Evolutionary conservation across 2,888 invertebrate genomes (phyloP).

Genomic region (Hypercompe scribonia): DNA sequence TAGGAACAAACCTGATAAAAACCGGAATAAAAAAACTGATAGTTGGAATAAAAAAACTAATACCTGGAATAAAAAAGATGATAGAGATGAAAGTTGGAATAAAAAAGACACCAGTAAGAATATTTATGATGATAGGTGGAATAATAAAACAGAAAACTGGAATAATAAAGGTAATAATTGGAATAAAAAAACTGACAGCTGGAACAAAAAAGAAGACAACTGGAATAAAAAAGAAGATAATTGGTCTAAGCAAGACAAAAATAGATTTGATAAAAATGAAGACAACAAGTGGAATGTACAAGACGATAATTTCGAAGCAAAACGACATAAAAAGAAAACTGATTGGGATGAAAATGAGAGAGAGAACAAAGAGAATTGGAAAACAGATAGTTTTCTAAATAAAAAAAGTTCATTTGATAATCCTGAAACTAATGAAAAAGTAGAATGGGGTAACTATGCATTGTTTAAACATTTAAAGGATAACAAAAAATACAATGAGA

Average conservation of each 20-base stretch:
- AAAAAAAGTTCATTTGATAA: neutral
- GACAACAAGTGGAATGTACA: neutral
- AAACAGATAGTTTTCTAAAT: neutral
- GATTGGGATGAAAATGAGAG: neutral
- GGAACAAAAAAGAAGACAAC: neutral
- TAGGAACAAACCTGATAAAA: neutral
- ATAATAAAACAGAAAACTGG: neutral
- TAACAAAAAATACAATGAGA: neutral
- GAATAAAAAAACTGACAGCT: neutral
- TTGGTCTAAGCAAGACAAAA: neutral
- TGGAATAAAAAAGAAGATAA: neutral
- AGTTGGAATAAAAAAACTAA: neutral
- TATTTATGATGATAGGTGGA: neutral
- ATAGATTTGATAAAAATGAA: neutral
- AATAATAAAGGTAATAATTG: neutral
- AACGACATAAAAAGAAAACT: neutral
- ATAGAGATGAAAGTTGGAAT: neutral
- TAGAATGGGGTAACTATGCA: neutral
- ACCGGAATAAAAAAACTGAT: neutral
- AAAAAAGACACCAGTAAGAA: neutral
- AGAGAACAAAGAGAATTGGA: neutral
- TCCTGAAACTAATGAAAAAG: neutral
- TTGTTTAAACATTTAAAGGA: neutral
- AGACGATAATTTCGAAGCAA: neutral
- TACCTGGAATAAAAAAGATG: neutral